These are phyloP conservation scores for Parotocinclus haroldoi DNA, from an alignment of 2,797 vertebrate genomes.

Conservation along the genomic window DNA sequence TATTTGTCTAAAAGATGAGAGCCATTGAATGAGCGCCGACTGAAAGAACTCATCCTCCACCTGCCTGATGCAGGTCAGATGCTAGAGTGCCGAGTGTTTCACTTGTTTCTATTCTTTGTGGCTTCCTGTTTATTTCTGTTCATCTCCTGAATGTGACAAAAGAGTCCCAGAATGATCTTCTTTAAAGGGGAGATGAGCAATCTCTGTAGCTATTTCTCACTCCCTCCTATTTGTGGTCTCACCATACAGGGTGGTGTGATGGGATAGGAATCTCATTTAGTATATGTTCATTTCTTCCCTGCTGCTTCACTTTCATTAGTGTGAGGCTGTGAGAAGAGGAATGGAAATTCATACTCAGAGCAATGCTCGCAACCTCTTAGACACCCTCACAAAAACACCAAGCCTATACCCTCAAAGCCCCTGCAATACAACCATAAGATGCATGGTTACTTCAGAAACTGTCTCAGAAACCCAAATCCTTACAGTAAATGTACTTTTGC, in stretches of 20 bases:
- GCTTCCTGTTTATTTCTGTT: constrained; percentile 1
- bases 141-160: constrained; percentile 11
- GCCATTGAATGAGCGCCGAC: neutral
- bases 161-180: neutral
- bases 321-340: constrained; percentile 14
- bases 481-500: too few relatives aligned
- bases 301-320: constrained; percentile 46
- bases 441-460: too few relatives aligned
- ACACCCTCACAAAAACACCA: neutral
- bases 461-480: too few relatives aligned
- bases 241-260: neutral
- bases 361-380: neutral
- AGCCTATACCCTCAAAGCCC: too few relatives aligned
- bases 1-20: neutral
- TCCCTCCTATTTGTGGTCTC: constrained; percentile 1
- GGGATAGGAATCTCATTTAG: constrained; percentile 11
- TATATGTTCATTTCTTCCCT: constrained; percentile 15
- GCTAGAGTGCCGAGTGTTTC: too few relatives aligned
- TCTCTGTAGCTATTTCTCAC: constrained; percentile 10
- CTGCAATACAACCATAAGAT: too few relatives aligned
- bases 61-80: neutral
- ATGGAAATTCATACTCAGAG: constrained; percentile 17
- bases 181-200: constrained; percentile 1
- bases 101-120: neutral
- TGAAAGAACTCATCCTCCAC: neutral